Percentiles rank a stretch among this genome's conserved stretches.
Evolutionary conservation across 2,797 vertebrate species (phyloP).

Genomic region (Cephalopachus bancanus): DNA sequence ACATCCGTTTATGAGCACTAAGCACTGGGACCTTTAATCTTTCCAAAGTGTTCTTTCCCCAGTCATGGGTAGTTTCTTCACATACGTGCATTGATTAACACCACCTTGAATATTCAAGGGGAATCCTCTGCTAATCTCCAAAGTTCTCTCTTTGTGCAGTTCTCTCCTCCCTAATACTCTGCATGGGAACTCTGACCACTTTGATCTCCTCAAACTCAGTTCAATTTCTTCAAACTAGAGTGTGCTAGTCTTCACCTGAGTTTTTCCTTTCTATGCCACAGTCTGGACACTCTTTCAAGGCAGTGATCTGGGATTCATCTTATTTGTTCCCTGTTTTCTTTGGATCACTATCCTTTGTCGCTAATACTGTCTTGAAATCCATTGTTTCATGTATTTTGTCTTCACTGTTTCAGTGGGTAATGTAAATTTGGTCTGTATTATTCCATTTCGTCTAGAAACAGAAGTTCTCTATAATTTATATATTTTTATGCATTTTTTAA

Average conservation of each 20-base stretch:
- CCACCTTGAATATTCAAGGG: not conserved
- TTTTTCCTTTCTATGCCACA: not conserved
- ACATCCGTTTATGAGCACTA: not conserved
- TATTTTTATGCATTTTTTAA: no score
- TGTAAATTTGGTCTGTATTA: not conserved
- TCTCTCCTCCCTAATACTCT: not conserved
- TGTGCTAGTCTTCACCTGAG: not conserved
- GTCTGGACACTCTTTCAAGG: not conserved
- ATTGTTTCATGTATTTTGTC: not conserved
- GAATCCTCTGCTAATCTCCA: no score
- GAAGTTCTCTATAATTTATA: not conserved
- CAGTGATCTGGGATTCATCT: not conserved
- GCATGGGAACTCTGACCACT: not conserved
- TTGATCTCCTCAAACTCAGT: not conserved
- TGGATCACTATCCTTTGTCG: not conserved
- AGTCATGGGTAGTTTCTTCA: not conserved
- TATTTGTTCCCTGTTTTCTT: not conserved
- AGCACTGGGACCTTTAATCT: not conserved
- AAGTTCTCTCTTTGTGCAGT: not conserved
- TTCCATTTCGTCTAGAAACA: conserved; percentile 12
- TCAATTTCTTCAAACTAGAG: not conserved
- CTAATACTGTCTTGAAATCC: not conserved
- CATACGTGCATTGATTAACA: no score
- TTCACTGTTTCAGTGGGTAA: not conserved
- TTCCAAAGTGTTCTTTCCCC: not conserved